A percentile compares a stretch with the other conserved stretches of the same genome.
Evolutionary conservation across 2,888 invertebrate species (phyloP).

Genomic region (Dasypolia templi): DNA sequence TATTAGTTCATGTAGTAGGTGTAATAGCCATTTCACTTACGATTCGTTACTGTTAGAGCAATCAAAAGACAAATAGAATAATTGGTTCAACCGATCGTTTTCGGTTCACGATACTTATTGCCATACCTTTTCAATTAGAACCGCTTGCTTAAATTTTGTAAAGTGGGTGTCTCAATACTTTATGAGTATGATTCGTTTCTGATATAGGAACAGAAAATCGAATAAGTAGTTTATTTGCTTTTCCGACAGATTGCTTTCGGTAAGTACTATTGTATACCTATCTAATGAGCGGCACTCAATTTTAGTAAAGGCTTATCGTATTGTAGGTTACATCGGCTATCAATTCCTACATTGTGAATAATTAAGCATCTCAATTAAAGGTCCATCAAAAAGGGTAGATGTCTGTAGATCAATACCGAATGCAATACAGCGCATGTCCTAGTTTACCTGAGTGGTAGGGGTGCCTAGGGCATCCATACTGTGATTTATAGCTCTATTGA

Average conservation of each 20-base stretch:
- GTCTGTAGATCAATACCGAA: conserved; percentile 37
- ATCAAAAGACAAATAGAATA: not conserved
- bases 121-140: not conserved
- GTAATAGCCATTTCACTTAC: not conserved
- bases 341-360: not conserved
- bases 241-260: no score
- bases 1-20: not conserved
- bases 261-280: not conserved
- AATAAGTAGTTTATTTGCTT: not conserved
- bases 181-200: not conserved
- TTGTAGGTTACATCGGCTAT: not conserved
- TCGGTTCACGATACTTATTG: not conserved
- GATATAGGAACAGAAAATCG: not conserved
- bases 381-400: not conserved
- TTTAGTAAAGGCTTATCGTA: not conserved
- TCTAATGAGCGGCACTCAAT: not conserved
- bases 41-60: not conserved
- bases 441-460: conserved; percentile 42
- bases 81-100: not conserved
- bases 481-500: conserved; percentile 49
- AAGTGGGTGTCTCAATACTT: not conserved
- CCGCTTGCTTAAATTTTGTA: not conserved
- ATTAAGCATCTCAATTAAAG: conserved; percentile 2
- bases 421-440: conserved; percentile 51
- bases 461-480: conserved; percentile 38